Conservation (phyloP, 2,888 invertebrate genomes). For the Cryptosula pallasiana region DNA sequence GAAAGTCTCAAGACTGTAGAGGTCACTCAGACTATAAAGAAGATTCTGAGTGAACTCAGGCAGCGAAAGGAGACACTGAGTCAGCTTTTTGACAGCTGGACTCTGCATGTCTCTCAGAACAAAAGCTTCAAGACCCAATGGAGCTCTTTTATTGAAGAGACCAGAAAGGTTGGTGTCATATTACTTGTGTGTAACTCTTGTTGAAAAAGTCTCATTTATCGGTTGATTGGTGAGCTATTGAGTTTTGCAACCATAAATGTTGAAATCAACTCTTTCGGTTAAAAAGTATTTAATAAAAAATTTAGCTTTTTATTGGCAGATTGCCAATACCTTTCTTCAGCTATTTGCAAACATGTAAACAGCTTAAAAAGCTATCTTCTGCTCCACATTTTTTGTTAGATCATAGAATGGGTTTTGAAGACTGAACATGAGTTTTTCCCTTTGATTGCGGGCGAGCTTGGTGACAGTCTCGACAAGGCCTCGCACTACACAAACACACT, state of each 20-base stretch:
- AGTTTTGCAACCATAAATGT: too few relatives aligned
- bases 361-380: too few relatives aligned
- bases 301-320: too few relatives aligned
- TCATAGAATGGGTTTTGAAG: slow-evolving; percentile 54
- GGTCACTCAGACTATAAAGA: slow-evolving; percentile 45
- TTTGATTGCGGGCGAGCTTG: slow-evolving; percentile 63
- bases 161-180: slow-evolving; percentile 63
- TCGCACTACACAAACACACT: slow-evolving; percentile 43
- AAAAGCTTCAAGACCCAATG: slow-evolving; percentile 57
- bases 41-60: slow-evolving; percentile 38
- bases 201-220: too few relatives aligned
- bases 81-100: slow-evolving; percentile 68
- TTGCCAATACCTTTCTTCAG: too few relatives aligned
- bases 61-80: slow-evolving; percentile 56
- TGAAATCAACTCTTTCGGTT: too few relatives aligned
- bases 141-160: slow-evolving; percentile 61
- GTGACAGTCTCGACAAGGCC: slow-evolving; percentile 56
- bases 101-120: slow-evolving; percentile 60
- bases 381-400: slow-evolving; percentile 39
- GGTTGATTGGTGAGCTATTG: too few relatives aligned
- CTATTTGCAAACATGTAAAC: too few relatives aligned
- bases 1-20: slow-evolving; percentile 42
- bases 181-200: too few relatives aligned
- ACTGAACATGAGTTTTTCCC: slow-evolving; percentile 71
- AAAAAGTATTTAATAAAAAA: too few relatives aligned